Conservation (phyloP, 1,140 invertebrate species). For the Scaptomyza graminum region DNA sequence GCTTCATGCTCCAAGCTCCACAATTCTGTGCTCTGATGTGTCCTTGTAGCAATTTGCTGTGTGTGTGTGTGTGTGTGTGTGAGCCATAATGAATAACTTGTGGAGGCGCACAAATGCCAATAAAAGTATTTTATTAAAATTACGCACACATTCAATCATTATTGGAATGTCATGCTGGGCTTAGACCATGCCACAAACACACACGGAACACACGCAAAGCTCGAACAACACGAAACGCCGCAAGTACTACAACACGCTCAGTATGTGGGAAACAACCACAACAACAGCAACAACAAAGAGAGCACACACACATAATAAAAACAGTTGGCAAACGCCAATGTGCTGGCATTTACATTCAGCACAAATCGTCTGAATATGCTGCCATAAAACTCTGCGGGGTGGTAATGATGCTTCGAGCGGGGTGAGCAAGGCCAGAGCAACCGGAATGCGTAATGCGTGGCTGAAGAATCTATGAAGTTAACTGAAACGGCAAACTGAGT, state of each 20-base stretch:
- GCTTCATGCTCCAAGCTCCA: no score
- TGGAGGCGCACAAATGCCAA: conserved; percentile 66
- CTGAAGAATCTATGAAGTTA: no score
- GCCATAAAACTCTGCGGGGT: no score
- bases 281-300: conserved; percentile 18
- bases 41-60: conserved; percentile 25
- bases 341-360: conserved; percentile 60
- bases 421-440: no score
- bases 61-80: background rate
- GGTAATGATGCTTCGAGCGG: no score
- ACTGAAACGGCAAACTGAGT: no score
- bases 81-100: conserved; percentile 57
- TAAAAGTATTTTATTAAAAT: conserved; percentile 82
- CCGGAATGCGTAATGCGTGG: no score
- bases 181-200: conserved; percentile 17
- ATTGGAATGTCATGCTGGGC: conserved; percentile 73
- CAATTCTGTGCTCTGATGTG: conserved; percentile 17
- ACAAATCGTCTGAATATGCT: no score
- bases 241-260: conserved; percentile 17
- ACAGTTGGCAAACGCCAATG: conserved; percentile 26
- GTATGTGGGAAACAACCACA: conserved; percentile 12
- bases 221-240: conserved; percentile 4
- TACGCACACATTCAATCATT: conserved; percentile 80
- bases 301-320: conserved; percentile 15
- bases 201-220: background rate